These are phyloP conservation scores for Cryptophagus acutangulus DNA, from an alignment of 2,888 invertebrate genomes.

Conservation along the genomic window DNA sequence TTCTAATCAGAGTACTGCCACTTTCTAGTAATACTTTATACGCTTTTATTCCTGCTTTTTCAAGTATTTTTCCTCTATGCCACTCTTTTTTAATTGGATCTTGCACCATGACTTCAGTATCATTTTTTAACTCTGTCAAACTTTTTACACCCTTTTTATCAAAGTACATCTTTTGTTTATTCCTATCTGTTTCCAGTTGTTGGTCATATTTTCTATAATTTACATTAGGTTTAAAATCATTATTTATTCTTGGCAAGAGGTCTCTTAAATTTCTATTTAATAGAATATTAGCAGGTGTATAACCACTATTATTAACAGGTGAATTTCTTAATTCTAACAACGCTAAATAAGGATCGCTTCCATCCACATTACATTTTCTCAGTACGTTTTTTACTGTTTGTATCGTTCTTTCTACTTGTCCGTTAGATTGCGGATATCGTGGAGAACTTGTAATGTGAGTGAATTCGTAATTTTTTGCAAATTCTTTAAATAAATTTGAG, in stretches of 20 bases:
- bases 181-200: neutral
- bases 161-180: neutral
- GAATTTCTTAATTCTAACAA: constrained; percentile 21
- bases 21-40: too few species aligned
- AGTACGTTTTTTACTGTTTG: constrained; percentile 24
- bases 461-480: constrained; percentile 15
- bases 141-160: constrained; percentile 3
- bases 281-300: constrained; percentile 22
- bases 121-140: too few species aligned
- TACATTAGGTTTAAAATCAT: constrained; percentile 8
- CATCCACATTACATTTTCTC: constrained; percentile 17
- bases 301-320: constrained; percentile 15
- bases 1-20: too few species aligned
- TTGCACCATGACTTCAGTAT: too few species aligned
- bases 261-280: constrained; percentile 26
- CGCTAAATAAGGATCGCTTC: constrained; percentile 22
- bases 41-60: too few species aligned
- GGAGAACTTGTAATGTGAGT: constrained; percentile 13
- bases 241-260: constrained; percentile 6
- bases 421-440: constrained; percentile 17
- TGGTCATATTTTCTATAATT: constrained; percentile 8
- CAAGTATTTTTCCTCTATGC: too few species aligned
- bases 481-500: constrained; percentile 13
- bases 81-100: too few species aligned
- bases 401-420: constrained; percentile 19